Evolutionary conservation across 2,888 invertebrate species (phyloP), one percentile per base, ranked within the genome.

Genomic region (Amorpha juglandis): DNA sequence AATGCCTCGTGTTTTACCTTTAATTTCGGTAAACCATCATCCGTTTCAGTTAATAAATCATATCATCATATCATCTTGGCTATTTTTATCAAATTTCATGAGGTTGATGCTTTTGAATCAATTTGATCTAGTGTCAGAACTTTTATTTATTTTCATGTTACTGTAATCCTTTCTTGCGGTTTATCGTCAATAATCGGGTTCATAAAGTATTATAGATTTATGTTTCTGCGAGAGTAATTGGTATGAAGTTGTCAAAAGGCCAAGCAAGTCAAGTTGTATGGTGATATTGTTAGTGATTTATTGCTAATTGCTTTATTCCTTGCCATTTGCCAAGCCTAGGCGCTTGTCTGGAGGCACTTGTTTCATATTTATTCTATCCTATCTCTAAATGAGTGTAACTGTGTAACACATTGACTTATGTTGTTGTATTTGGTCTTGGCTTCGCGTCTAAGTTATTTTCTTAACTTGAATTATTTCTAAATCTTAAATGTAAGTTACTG

Each of bases 281-380:
- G 12, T 8, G 58, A 58, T 58, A 38, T 58, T 19, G 38, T 58
- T 38, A 33, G 27, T 27, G 58, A 58, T 58, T 58, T 58, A 58
- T 58, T 58, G 58, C 58, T 58, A 58, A 58, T 58, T 58, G 58
- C 58, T 58, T 58, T 12, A 58, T 58, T 58, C 58, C 11, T 38
- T 58, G 58, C 58, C 58, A 58, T 11, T 38, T 58, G 58, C 58
- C 58, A 58, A 58, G 42, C 58, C 38, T 58, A 42, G 27, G 12
- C 45, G 45, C 11, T 45, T 7, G n/a, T 19, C 50, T 50, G 50
- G 33, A 16, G 42, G 38, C 38, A 38, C 58, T 58, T 58, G 58
- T 19, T 42, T 42, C 38, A 55, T 19, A 16, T 35, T 53, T n/a
- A 53, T 35, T 9, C 42, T 42, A 35, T 38, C 58, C 19, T 58